A percentile compares a stretch with the other conserved stretches of the same genome.
Evolutionary conservation across 2,888 invertebrate species (phyloP).

Genomic region (Pandemis heparana): DNA sequence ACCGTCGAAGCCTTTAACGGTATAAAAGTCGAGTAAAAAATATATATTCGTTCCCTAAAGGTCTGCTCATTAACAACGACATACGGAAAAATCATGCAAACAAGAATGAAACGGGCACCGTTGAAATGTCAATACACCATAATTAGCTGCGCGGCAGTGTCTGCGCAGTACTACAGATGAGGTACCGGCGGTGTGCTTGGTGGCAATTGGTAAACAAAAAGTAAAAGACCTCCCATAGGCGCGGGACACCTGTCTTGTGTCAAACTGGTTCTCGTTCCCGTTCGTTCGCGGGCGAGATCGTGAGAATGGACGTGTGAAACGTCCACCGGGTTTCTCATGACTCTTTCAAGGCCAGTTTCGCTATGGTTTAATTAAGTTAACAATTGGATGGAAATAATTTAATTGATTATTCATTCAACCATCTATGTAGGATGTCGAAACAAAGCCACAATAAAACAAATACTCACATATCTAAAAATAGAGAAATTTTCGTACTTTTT

Average conservation of each 20-base stretch:
- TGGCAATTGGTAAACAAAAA: conserved; percentile 52
- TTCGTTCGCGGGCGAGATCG: conserved; percentile 59
- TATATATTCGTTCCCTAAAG: conserved; percentile 27
- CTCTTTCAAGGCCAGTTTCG: conserved; percentile 34
- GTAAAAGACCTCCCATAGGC: conserved; percentile 55
- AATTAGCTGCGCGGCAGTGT: conserved; percentile 46
- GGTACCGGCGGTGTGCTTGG: conserved; percentile 22
- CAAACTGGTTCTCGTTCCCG: conserved; percentile 68
- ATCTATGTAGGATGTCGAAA: neutral
- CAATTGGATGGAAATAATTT: conserved; percentile 16
- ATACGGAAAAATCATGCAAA: conserved; percentile 39
- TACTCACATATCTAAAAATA: neutral
- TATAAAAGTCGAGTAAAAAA: conserved; percentile 20
- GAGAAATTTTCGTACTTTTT: no score
- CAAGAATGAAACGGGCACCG: conserved; percentile 47
- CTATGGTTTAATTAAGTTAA: conserved; percentile 37
- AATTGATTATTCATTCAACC: neutral
- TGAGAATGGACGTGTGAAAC: conserved; percentile 75
- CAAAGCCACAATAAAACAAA: neutral
- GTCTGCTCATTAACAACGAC: conserved; percentile 38
- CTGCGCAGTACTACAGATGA: conserved; percentile 27
- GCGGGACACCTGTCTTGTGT: conserved; percentile 74
- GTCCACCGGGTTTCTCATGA: conserved; percentile 30
- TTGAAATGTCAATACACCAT: conserved; percentile 51
- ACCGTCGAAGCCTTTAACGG: conserved; percentile 12